Percentiles rank a stretch among this genome's conserved stretches.
phyloP scores from a whole-genome alignment of 2,797 vertebrate genomes.

The Sebastolobus alascanus region DNA sequence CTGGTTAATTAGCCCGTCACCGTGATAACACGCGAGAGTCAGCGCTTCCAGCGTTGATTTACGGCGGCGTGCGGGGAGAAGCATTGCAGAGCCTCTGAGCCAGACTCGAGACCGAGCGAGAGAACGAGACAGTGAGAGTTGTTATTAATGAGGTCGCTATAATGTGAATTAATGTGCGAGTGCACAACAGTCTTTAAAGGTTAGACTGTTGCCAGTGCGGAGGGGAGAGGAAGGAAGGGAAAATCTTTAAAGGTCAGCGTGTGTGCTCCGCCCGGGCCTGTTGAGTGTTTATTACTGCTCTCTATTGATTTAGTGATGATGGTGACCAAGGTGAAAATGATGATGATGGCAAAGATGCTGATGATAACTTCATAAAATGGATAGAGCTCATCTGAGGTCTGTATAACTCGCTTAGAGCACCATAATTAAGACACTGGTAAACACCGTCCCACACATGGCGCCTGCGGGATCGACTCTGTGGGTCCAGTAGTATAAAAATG shows the following conservation, averaged over 20 bases:
- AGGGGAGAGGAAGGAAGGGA: slow-evolving; percentile 77
- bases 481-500: slow-evolving; percentile 7
- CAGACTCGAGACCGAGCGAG: slow-evolving; percentile 70
- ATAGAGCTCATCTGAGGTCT: slow-evolving; percentile 66
- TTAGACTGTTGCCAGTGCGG: slow-evolving; percentile 84
- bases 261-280: slow-evolving; percentile 73
- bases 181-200: slow-evolving; percentile 90
- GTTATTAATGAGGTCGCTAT: slow-evolving; percentile 88
- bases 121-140: slow-evolving; percentile 78
- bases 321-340: slow-evolving; percentile 82
- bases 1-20: slow-evolving; percentile 86
- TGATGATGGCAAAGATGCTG: slow-evolving; percentile 80
- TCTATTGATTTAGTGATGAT: slow-evolving; percentile 85
- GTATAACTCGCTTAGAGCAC: slow-evolving; percentile 52
- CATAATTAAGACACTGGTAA: slow-evolving; percentile 68
- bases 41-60: slow-evolving; percentile 84
- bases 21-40: slow-evolving; percentile 76
- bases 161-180: slow-evolving; percentile 90
- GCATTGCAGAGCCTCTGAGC: slow-evolving; percentile 68
- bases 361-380: slow-evolving; percentile 82
- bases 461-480: neutral
- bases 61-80: slow-evolving; percentile 71
- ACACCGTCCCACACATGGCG: slow-evolving; percentile 50
- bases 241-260: slow-evolving; percentile 87
- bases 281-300: slow-evolving; percentile 84